Evolutionary conservation across 2,888 invertebrate genomes (phyloP).

Genomic region (Cantharis nigra): DNA sequence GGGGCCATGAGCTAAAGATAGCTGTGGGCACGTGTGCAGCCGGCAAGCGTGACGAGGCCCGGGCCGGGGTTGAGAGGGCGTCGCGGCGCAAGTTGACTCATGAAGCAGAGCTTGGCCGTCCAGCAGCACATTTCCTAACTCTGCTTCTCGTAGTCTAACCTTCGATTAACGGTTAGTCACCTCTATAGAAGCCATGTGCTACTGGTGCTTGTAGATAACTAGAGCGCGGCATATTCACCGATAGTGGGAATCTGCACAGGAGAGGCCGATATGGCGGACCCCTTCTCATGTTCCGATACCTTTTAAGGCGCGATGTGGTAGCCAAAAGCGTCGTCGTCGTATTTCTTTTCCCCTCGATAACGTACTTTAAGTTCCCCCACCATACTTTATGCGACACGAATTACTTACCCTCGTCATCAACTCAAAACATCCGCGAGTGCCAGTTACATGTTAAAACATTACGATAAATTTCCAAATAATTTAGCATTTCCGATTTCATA

Average conservation of each 20-base stretch:
- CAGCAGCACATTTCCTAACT: constrained; percentile 26
- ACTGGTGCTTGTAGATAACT: constrained; percentile 36
- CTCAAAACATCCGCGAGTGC: constrained; percentile 32
- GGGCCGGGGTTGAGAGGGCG: constrained; percentile 37
- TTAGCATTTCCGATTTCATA: not conserved
- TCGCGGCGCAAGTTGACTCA: constrained; percentile 39
- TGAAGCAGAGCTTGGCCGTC: constrained; percentile 19
- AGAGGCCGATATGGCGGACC: constrained; percentile 40
- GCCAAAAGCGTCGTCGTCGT: constrained; percentile 57
- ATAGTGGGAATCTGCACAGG: constrained; percentile 27
- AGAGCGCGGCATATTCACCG: constrained; percentile 35
- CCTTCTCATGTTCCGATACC: constrained; percentile 56
- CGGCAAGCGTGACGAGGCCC: constrained; percentile 39
- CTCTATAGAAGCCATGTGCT: constrained; percentile 46
- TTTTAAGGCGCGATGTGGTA: constrained; percentile 56
- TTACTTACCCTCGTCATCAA: constrained; percentile 34
- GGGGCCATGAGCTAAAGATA: constrained; percentile 56
- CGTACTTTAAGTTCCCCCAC: constrained; percentile 21
- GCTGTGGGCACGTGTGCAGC: constrained; percentile 54
- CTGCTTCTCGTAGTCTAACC: constrained; percentile 28
- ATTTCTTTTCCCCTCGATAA: constrained; percentile 44
- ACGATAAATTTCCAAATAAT: not conserved
- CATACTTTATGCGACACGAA: constrained; percentile 26
- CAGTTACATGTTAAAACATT: not conserved
- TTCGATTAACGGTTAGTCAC: constrained; percentile 48